Conservation (phyloP, 2,888 invertebrate species). For the Aphidius colemani region DNA sequence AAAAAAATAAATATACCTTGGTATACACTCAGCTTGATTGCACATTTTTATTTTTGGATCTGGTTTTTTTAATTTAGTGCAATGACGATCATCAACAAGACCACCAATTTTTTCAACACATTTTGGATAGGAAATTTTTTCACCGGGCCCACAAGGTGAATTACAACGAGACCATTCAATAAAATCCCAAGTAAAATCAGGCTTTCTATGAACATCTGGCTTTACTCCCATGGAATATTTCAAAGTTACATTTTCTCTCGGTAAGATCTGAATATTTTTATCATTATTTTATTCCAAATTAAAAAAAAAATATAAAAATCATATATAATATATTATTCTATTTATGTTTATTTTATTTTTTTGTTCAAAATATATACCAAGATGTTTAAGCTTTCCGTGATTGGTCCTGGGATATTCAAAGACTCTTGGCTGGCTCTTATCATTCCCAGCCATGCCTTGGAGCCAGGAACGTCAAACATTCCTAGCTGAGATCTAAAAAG, state of each 20-base stretch:
- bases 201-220: slow-evolving; percentile 42
- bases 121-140: slow-evolving; percentile 40
- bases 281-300: neutral
- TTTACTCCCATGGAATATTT: too few relatives aligned
- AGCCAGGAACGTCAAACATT: slow-evolving; percentile 52
- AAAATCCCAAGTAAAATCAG: slow-evolving; percentile 62
- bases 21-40: too few relatives aligned
- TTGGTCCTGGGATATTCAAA: slow-evolving; percentile 62
- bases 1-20: neutral
- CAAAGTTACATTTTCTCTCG: too few relatives aligned
- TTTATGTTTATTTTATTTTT: slow-evolving; percentile 22
- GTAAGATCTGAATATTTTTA: slow-evolving; percentile 28
- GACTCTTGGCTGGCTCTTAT: slow-evolving; percentile 54
- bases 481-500: slow-evolving; percentile 52
- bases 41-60: too few relatives aligned
- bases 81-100: too few relatives aligned
- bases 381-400: slow-evolving; percentile 57
- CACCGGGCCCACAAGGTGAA: slow-evolving; percentile 64
- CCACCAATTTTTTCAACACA: too few relatives aligned
- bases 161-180: slow-evolving; percentile 64
- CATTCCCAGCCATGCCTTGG: slow-evolving; percentile 56
- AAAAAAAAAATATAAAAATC: neutral
- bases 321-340: neutral
- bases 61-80: too few relatives aligned
- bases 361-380: slow-evolving; percentile 57